Conservation (phyloP, 2,888 invertebrate genomes). For the Acrobasis repandana region DNA sequence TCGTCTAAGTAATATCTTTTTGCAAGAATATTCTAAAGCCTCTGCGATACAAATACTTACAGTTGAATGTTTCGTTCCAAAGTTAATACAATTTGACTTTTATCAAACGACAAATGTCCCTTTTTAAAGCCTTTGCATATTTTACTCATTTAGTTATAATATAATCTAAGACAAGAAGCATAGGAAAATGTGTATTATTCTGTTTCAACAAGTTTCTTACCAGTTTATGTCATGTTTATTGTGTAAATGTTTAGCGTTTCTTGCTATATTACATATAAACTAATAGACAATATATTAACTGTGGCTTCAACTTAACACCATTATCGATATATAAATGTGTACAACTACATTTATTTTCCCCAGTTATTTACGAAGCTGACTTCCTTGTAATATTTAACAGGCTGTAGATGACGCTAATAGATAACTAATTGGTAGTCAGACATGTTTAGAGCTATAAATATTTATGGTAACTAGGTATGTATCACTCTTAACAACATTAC, state of each 20-base stretch:
- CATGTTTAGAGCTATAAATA: slow-evolving; percentile 15
- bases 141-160: too few relatives aligned
- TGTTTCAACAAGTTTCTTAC: too few relatives aligned
- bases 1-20: too few relatives aligned
- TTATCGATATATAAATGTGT: not conserved
- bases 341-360: slow-evolving; percentile 8
- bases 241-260: not conserved
- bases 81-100: too few relatives aligned
- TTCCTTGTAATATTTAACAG: slow-evolving; percentile 16
- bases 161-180: too few relatives aligned
- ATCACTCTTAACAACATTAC: not conserved
- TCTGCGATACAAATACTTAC: too few relatives aligned
- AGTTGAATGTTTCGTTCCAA: too few relatives aligned
- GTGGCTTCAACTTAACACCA: not conserved
- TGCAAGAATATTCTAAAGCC: too few relatives aligned
- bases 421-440: slow-evolving; percentile 5
- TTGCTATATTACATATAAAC: not conserved
- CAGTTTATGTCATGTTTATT: too few relatives aligned
- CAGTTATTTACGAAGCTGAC: slow-evolving; percentile 11
- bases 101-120: too few relatives aligned
- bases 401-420: slow-evolving; percentile 8
- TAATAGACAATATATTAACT: not conserved
- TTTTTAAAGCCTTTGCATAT: too few relatives aligned
- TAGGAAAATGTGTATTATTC: too few relatives aligned
- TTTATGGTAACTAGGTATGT: slow-evolving; percentile 5